These are phyloP conservation scores for Scaptomyza flava DNA, from an alignment of 2,888 invertebrate genomes.

Conservation along the genomic window DNA sequence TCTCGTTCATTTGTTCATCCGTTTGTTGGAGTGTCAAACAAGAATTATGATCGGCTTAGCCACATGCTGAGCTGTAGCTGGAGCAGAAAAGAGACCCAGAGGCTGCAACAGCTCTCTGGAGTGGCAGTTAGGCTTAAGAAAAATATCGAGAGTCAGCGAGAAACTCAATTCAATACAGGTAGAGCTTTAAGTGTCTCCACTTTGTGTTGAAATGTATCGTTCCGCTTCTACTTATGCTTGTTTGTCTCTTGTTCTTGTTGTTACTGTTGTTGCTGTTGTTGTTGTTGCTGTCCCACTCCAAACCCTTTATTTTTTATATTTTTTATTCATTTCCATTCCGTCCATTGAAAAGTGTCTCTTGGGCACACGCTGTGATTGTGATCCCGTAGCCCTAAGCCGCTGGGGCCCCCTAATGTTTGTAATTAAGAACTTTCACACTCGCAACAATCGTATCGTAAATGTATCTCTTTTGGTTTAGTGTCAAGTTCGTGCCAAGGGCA, in stretches of 20 bases:
- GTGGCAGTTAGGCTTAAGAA: conserved; percentile 55
- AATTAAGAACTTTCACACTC: conserved; percentile 85
- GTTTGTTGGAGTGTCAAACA: conserved; percentile 82
- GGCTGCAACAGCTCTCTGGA: conserved; percentile 43
- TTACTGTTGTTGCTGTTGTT: conserved; percentile 12
- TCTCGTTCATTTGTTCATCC: conserved; percentile 79
- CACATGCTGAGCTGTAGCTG: conserved; percentile 81
- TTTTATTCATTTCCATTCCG: conserved; percentile 30
- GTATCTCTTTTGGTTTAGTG: conserved; percentile 72
- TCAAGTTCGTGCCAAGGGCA: conserved; percentile 75
- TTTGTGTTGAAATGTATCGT: conserved; percentile 79
- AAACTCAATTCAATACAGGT: conserved; percentile 73
- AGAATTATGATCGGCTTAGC: conserved; percentile 84
- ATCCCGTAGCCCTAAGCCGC: conserved; percentile 70
- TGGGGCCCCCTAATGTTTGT: conserved; percentile 82
- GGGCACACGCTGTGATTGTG: conserved; percentile 74
- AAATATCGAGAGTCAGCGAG: conserved; percentile 33
- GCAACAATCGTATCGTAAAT: conserved; percentile 82
- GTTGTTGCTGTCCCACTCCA: conserved; percentile 29
- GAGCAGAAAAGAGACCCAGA: conserved; percentile 46
- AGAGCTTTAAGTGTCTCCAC: conserved; percentile 80
- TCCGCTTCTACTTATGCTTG: conserved; percentile 55
- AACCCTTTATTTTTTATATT: background rate
- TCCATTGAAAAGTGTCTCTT: conserved; percentile 78
- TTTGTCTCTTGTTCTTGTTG: conserved; percentile 10